A percentile compares a stretch with the other conserved stretches of the same genome.
Conservation (phyloP, 2,888 invertebrate species). For the Nezara viridula region DNA sequence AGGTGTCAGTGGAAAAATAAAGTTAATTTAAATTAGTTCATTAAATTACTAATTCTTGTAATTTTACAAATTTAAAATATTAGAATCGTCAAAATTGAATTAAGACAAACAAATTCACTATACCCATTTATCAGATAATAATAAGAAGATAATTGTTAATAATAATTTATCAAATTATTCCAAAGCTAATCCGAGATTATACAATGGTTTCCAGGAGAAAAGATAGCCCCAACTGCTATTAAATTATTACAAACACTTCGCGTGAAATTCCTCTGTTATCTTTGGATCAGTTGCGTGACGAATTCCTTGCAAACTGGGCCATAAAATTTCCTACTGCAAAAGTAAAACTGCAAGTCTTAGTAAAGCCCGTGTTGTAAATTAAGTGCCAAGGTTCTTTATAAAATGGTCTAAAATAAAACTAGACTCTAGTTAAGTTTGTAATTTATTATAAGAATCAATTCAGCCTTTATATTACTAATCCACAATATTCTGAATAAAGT, state of each 20-base stretch:
- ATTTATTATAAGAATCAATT: too few relatives aligned
- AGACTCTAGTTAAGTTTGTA: too few relatives aligned
- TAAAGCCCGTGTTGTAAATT: not conserved
- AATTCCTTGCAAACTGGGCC: slow-evolving; percentile 17
- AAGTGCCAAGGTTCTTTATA: not conserved
- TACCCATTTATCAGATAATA: not conserved
- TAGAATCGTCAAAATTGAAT: not conserved
- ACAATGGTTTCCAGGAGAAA: not conserved
- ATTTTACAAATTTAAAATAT: too few relatives aligned
- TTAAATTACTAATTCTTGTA: too few relatives aligned
- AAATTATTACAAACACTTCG: slow-evolving; percentile 26
- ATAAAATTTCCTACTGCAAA: slow-evolving; percentile 21
- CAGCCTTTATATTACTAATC: too few relatives aligned
- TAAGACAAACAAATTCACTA: not conserved
- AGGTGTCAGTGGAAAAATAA: too few relatives aligned
- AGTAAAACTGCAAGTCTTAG: slow-evolving; percentile 9
- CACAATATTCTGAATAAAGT: too few relatives aligned
- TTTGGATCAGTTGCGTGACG: slow-evolving; percentile 29
- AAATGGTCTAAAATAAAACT: not conserved
- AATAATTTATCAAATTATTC: not conserved
- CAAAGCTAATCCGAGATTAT: not conserved
- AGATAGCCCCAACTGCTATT: slow-evolving; percentile 2
- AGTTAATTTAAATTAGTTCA: too few relatives aligned
- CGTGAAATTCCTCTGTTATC: slow-evolving; percentile 27
- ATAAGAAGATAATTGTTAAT: not conserved